Percentiles rank a stretch among this genome's conserved stretches.
phyloP scores from a whole-genome alignment of 53 echinoderm and acorn worm species.

The Apostichopus leukothele region DNA sequence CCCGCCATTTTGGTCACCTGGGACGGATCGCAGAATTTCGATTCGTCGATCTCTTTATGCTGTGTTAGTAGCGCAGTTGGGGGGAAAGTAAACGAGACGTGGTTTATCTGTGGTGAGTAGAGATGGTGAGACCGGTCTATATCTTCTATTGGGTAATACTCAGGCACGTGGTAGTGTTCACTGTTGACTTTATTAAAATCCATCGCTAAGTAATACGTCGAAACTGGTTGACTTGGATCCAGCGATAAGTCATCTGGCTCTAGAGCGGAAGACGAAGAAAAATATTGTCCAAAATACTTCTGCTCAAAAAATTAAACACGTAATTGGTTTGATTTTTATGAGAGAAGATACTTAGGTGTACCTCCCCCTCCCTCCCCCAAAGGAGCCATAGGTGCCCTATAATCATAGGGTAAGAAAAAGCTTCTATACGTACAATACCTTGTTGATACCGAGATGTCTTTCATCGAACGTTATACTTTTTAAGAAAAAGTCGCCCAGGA shows the following conservation, averaged over 20 bases:
- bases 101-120: conserved; percentile 86
- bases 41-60: conserved; percentile 49
- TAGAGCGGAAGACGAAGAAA: conserved; percentile 16
- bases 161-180: conserved; percentile 52
- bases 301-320: too few relatives aligned
- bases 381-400: too few relatives aligned
- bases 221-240: conserved; percentile 47
- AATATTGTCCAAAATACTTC: background rate
- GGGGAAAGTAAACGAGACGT: conserved; percentile 65
- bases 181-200: conserved; percentile 90
- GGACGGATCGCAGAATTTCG: conserved; percentile 61
- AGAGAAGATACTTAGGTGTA: too few relatives aligned
- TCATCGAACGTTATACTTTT: too few relatives aligned
- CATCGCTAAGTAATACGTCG: conserved; percentile 63
- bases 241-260: conserved; percentile 65
- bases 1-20: conserved; percentile 53
- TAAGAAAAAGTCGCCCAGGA: too few relatives aligned
- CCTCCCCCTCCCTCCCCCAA: background rate
- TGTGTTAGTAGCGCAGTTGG: conserved; percentile 71
- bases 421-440: too few relatives aligned
- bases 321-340: background rate
- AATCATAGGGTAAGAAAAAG: too few relatives aligned
- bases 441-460: too few relatives aligned
- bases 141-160: conserved; percentile 77
- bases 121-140: conserved; percentile 66